Base-by-base conservation (phyloP, 2,113 vertebrate species). In the Leptodactylus fuscus region DNA sequence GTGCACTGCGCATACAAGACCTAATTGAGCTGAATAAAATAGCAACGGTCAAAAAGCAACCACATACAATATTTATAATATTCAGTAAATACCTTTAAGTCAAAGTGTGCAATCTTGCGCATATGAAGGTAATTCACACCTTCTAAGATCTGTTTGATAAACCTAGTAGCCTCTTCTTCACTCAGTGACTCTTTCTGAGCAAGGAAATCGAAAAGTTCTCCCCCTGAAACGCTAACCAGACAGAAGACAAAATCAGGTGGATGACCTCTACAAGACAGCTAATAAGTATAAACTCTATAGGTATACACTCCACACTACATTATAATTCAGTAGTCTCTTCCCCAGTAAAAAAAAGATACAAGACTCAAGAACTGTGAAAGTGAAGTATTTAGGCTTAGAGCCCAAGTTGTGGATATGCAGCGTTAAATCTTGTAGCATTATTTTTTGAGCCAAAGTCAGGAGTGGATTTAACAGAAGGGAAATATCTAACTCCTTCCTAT, bases 41-140 rank as follows among this genome's bases (percentile, higher is more conserved):
- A n/a, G n/a, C n/a, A n/a, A n/a, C n/a, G n/a, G n/a, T n/a, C n/a
- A n/a, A n/a, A n/a, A 46, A 24, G 2, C 27, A 48, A 15, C 8
- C 12, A 27, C n/a, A 27, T 7, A 27, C 11, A 74, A 44, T n/a
- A n/a, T n/a, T n/a, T n/a, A n/a, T n/a, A n/a, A n/a, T n/a, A n/a
- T n/a, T n/a, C n/a, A n/a, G n/a, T n/a, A n/a, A n/a, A n/a, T 89
- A 99, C 98, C 97, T 99, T 99, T 74, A 99, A 93, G 91, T 99
- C 98, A 89, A 99, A 99, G 89, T 99, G 98, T 87, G 94, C 95
- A 10, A 99, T 98, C 89, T 94, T 95, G 90, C 95, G 98, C 81
- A 95, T 94, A 88, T 99, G 98, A 36, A 99, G 95, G 88, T 98
- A 97, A 89, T 95, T 94, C 87, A 99, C 97, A 51, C 98, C 98